Evolutionary conservation across 2,888 invertebrate genomes (phyloP), one percentile per base, ranked within the genome.

Genomic region (Idaea aversata): DNA sequence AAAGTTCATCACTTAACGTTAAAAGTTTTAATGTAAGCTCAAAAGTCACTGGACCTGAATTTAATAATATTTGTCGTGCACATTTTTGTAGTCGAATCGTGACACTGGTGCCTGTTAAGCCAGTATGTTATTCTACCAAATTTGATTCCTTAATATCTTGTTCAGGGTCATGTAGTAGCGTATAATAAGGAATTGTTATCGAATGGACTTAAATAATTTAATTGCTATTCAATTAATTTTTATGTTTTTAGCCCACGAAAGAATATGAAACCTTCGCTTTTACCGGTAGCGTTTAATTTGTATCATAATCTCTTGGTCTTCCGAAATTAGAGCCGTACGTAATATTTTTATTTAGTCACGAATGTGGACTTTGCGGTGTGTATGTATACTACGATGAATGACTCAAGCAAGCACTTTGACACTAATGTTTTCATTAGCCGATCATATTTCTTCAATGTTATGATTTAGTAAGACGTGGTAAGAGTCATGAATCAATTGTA

Each of bases 31-130:
- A 36, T 61, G 61, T 57, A 61, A 66, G 74, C 62, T 72, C 77
- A 72, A 65, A 66, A 36, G 66, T 61, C 62, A 67, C 64, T 67
- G 65, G 69, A 68, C 63, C 74, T 72, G 64, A 62, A 70, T 75
- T 70, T 74, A 71, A 75, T 77, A 79, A 6, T 47, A 47, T 13
- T 47, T 10, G 10, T 74, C 76, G 75, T 77, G 74, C 67, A 61
- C 67, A 75, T 80, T 79, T 80, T 81, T 84, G 77, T 78, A 77
- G 74, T 72, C 73, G 75, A 77, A 78, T 81, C 81, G 80, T 83
- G 82, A 81, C 80, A 79, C 74, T 73, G 72, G 75, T 75, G 72
- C 71, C 76, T 77, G 76, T 75, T 65, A 60, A 58, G 36, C 59
- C 64, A 68, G 64, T 65, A 59, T 65, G 62, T 60, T 61, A 62